phyloP scores from a whole-genome alignment of 2,888 invertebrate genomes.

The Steinernema carpocapsae region DNA sequence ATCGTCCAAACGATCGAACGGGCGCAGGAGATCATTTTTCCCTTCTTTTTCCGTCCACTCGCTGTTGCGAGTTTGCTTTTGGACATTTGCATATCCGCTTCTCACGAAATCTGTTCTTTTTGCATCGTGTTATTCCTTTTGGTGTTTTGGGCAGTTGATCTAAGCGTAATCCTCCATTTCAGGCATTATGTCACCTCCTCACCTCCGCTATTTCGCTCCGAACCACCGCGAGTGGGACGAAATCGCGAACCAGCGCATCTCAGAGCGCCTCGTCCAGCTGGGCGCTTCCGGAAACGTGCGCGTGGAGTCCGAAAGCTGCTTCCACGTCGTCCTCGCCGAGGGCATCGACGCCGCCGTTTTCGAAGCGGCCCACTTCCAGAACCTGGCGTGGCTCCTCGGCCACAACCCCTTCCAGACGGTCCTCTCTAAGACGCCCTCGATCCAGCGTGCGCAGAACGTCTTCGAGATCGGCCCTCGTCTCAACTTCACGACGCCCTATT shows the following conservation, averaged over 20 bases:
- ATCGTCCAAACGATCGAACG: neutral
- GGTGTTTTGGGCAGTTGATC: neutral
- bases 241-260: slow-evolving; percentile 16
- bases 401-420: slow-evolving; percentile 72
- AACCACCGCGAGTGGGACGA: slow-evolving; percentile 35
- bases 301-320: slow-evolving; percentile 80
- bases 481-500: slow-evolving; percentile 89
- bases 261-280: slow-evolving; percentile 17
- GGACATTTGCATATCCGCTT: neutral
- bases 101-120: neutral
- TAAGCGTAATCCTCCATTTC: neutral
- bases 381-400: slow-evolving; percentile 80
- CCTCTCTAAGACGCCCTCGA: slow-evolving; percentile 48
- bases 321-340: slow-evolving; percentile 77
- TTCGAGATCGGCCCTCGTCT: slow-evolving; percentile 74
- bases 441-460: slow-evolving; percentile 31
- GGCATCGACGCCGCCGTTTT: slow-evolving; percentile 38
- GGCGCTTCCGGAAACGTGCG: slow-evolving; percentile 39
- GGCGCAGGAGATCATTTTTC: slow-evolving; percentile 8
- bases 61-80: slow-evolving; percentile 2
- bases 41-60: neutral
- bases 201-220: slow-evolving; percentile 15
- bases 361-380: slow-evolving; percentile 69
- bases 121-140: neutral
- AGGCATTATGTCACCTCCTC: slow-evolving; percentile 21